phyloP scores from a whole-genome alignment of 2,797 vertebrate genomes.

The Neopelma chrysocephalum region DNA sequence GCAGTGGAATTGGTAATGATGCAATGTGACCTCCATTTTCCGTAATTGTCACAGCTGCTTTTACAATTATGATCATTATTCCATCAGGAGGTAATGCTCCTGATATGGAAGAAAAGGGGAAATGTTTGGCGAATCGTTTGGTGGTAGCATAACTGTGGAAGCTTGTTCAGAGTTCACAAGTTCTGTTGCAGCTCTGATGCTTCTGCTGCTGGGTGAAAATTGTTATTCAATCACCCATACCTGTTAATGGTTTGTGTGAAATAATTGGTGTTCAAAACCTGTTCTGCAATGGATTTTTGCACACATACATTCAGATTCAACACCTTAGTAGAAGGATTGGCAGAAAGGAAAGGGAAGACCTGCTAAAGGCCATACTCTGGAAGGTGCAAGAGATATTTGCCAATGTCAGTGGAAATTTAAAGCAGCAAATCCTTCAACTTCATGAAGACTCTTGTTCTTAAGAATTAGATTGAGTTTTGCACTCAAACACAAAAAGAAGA shows the following conservation, averaged over 20 bases:
- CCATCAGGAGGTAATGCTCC: background rate
- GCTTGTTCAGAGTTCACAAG: background rate
- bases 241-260: background rate
- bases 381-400: background rate
- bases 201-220: background rate
- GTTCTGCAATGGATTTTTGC: background rate
- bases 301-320: background rate
- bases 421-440: background rate
- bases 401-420: background rate
- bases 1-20: background rate
- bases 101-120: background rate
- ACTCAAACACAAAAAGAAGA: background rate
- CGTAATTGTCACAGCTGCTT: background rate
- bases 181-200: background rate
- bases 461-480: background rate
- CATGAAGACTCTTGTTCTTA: background rate
- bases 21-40: background rate
- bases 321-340: background rate
- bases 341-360: background rate
- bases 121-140: background rate
- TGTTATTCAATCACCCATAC: background rate
- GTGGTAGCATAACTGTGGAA: background rate
- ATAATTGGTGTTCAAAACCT: background rate
- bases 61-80: slow-evolving; percentile 6
- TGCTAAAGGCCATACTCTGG: background rate